Conservation (phyloP, 2,888 invertebrate genomes). For the Aspidiotus destructor region DNA sequence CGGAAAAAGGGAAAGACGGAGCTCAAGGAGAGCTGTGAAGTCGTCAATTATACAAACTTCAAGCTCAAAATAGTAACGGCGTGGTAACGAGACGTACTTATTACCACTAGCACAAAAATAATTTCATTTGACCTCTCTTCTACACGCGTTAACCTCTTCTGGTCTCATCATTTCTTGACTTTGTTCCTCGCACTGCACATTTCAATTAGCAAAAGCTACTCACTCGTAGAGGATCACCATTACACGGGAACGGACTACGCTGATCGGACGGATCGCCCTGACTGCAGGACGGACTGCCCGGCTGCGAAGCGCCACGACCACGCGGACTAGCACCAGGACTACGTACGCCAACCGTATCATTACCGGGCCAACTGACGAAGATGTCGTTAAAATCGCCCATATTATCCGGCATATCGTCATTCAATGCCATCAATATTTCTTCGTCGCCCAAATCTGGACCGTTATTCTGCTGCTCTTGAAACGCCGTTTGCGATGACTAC, state of each 20-base stretch:
- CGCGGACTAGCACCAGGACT: slow-evolving; percentile 45
- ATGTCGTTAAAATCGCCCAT: slow-evolving; percentile 68
- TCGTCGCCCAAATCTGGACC: slow-evolving; percentile 57
- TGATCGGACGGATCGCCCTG: slow-evolving; percentile 45
- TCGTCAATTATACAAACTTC: too few relatives aligned
- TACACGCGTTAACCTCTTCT: too few relatives aligned
- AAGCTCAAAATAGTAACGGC: too few relatives aligned
- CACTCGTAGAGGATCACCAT: slow-evolving; percentile 47
- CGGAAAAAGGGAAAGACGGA: too few relatives aligned
- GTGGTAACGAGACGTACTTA: too few relatives aligned
- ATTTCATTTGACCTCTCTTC: too few relatives aligned
- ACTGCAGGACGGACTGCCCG: slow-evolving; percentile 44
- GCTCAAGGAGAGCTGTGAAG: too few relatives aligned
- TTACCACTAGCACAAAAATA: too few relatives aligned
- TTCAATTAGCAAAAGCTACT: slow-evolving; percentile 37
- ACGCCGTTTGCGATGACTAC: slow-evolving; percentile 61
- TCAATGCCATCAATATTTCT: slow-evolving; percentile 53
- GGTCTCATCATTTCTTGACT: too few relatives aligned
- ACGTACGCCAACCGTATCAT: slow-evolving; percentile 48
- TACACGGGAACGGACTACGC: slow-evolving; percentile 48
- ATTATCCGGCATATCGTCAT: slow-evolving; percentile 55
- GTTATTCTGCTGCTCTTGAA: slow-evolving; percentile 58
- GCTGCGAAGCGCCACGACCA: slow-evolving; percentile 42
- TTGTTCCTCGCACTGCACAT: too few relatives aligned
- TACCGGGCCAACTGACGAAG: slow-evolving; percentile 59